Percentiles rank a stretch among this genome's conserved stretches.
Evolutionary conservation across 2,113 vertebrate species (phyloP).

Genomic region (Entelurus aequoreus): DNA sequence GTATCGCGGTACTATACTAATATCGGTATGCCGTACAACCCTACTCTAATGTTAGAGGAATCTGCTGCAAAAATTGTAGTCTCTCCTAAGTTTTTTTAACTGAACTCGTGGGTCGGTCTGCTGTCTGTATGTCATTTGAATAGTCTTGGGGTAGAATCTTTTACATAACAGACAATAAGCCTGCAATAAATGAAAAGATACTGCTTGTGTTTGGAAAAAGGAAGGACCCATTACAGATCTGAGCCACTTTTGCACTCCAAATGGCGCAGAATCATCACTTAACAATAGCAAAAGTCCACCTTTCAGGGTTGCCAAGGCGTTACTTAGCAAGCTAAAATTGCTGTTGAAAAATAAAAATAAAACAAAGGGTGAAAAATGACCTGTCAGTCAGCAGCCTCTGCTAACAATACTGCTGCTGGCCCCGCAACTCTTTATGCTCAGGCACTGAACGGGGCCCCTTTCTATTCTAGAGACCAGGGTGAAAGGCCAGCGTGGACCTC

Average conservation of each 20-base stretch:
- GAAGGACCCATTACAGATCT: conserved; percentile 19
- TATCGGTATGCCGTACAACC: no score
- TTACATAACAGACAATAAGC: neutral
- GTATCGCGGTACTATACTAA: no score
- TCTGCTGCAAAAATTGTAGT: no score
- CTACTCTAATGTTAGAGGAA: no score
- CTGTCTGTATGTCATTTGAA: no score
- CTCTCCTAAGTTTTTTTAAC: no score
- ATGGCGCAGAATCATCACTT: conserved; percentile 44
- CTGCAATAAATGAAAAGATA: conserved; percentile 24
- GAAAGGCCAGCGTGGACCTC: conserved; percentile 81
- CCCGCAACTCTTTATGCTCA: conserved; percentile 54
- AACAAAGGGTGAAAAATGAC: conserved; percentile 69
- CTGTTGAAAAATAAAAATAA: conserved; percentile 47
- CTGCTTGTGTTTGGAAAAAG: conserved; percentile 13
- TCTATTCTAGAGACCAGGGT: conserved; percentile 70
- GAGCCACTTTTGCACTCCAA: conserved; percentile 36
- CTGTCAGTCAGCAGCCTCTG: conserved; percentile 60
- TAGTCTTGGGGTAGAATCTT: no score
- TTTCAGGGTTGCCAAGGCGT: conserved; percentile 60
- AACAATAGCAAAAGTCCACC: conserved; percentile 55
- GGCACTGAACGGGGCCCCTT: conserved; percentile 52
- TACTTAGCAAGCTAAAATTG: conserved; percentile 66
- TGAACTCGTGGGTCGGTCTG: no score
- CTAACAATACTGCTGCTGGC: conserved; percentile 61